phyloP scores from a whole-genome alignment of 1,140 invertebrate species.

The Cydia strobilella region DNA sequence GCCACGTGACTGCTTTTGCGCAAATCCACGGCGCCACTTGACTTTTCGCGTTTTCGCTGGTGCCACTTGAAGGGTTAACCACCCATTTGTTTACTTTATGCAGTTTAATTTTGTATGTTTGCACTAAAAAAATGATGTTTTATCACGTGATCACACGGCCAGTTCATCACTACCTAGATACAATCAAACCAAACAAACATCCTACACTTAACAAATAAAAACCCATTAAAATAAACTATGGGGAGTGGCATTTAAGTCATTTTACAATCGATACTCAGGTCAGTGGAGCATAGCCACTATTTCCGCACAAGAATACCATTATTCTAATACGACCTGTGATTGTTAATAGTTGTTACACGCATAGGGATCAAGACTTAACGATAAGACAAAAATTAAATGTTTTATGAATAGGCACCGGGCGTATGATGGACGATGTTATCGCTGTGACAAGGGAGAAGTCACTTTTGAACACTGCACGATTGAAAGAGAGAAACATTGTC shows the following conservation, averaged over 20 bases:
- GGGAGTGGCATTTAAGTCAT: constrained; percentile 1
- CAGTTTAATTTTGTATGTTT: too few relatives aligned
- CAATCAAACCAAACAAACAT: background rate
- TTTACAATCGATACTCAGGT: constrained; percentile 19
- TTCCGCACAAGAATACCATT: background rate
- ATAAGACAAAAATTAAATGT: background rate
- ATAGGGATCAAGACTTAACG: background rate
- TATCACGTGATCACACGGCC: too few relatives aligned
- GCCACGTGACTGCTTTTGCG: too few relatives aligned
- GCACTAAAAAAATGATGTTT: too few relatives aligned
- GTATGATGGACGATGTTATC: too few relatives aligned
- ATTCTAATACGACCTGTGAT: background rate
- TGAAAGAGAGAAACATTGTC: too few relatives aligned
- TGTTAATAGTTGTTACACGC: background rate
- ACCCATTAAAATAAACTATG: background rate
- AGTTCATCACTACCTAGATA: background rate
- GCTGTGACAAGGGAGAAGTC: too few relatives aligned
- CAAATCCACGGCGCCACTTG: too few relatives aligned
- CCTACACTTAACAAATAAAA: constrained; percentile 14
- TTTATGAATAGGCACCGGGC: background rate
- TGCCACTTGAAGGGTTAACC: too few relatives aligned
- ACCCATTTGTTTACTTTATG: too few relatives aligned
- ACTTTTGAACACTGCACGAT: too few relatives aligned
- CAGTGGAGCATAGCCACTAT: constrained; percentile 7
- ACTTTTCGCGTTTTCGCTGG: too few relatives aligned